Evolutionary conservation across 2,797 vertebrate genomes (phyloP).

Genomic region (Sphenodon punctatus): DNA sequence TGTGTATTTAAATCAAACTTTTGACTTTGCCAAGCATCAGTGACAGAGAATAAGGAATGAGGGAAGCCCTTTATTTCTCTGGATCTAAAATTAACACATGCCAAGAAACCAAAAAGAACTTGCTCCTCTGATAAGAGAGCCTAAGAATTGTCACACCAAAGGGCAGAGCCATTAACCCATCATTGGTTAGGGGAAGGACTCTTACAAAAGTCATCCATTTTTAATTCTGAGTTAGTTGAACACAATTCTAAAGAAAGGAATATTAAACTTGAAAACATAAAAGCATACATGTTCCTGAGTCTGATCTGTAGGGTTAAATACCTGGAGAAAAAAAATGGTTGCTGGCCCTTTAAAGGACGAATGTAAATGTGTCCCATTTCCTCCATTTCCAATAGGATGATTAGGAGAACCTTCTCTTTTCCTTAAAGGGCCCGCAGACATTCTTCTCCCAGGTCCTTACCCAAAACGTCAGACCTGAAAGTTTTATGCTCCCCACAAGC

Average conservation of each 20-base stretch:
- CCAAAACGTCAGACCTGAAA: background rate
- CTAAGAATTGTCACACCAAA: background rate
- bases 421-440: background rate
- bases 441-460: background rate
- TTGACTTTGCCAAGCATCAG: background rate
- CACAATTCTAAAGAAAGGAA: background rate
- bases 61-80: background rate
- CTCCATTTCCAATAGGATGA: background rate
- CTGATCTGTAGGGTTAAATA: background rate
- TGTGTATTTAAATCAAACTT: background rate
- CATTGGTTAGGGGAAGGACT: accelerated
- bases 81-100: background rate
- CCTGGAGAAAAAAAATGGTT: background rate
- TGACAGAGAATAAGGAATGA: background rate
- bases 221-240: accelerated
- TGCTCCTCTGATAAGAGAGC: accelerated
- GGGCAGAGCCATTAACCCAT: background rate
- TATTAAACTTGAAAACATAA: background rate
- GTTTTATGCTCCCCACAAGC: background rate
- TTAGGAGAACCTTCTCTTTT: background rate
- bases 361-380: background rate
- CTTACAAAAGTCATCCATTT: background rate
- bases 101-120: background rate
- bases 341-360: background rate
- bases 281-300: background rate